These are phyloP conservation scores for Petrocephalus microphthalmus DNA, from an alignment of 2,113 vertebrate species.

Conservation along the genomic window DNA sequence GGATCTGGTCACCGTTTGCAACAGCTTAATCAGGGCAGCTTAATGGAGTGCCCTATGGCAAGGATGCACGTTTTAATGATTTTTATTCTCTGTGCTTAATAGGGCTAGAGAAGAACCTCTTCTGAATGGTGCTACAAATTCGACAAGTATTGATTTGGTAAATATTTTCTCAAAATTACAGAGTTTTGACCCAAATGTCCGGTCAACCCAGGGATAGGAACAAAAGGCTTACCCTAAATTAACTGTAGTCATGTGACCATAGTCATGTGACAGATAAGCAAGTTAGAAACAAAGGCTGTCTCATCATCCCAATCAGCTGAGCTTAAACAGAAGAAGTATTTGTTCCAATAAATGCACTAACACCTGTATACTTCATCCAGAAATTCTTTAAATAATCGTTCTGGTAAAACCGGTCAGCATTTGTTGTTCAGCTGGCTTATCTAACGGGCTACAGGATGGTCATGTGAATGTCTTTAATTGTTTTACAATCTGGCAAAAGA, in stretches of 20 bases:
- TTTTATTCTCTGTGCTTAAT: background rate
- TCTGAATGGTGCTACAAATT: background rate
- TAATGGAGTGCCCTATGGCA: background rate
- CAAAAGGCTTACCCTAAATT: background rate
- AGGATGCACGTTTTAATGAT: background rate
- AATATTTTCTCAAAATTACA: background rate
- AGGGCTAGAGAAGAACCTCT: background rate
- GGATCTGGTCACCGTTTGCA: too few species aligned
- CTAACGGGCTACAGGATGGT: background rate
- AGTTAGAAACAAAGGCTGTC: background rate
- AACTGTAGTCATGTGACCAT: background rate
- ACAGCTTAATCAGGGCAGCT: background rate
- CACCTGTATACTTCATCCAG: background rate
- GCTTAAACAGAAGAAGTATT: background rate
- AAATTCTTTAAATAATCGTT: background rate
- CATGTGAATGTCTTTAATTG: background rate
- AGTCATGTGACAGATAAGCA: background rate
- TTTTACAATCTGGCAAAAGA: background rate
- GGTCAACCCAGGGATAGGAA: background rate
- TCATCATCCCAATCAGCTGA: background rate
- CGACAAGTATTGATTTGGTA: background rate
- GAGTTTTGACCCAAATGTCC: background rate
- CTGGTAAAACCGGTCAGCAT: background rate
- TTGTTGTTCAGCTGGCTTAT: background rate
- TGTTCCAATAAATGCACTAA: background rate